phyloP scores from a whole-genome alignment of 2,888 invertebrate genomes.

The Lycia hirtaria region DNA sequence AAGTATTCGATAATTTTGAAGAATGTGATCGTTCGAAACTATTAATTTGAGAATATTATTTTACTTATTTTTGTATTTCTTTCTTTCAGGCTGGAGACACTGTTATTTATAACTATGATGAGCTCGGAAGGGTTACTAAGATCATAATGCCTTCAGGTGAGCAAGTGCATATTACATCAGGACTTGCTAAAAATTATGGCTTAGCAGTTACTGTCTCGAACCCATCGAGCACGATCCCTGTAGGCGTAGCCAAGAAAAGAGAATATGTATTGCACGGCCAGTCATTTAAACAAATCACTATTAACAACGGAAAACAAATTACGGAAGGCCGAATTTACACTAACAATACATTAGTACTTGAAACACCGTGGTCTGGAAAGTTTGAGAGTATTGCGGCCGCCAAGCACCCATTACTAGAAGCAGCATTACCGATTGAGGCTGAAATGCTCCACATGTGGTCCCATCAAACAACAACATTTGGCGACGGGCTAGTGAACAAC shows the following conservation, averaged over 20 bases:
- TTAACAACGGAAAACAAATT: slow-evolving; percentile 89
- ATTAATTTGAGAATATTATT: not conserved
- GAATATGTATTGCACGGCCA: slow-evolving; percentile 88
- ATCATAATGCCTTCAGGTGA: slow-evolving; percentile 97
- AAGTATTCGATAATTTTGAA: slow-evolving; percentile 56
- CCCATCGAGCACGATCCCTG: slow-evolving; percentile 79
- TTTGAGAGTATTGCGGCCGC: slow-evolving; percentile 92
- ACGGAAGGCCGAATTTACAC: slow-evolving; percentile 91
- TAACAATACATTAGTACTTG: slow-evolving; percentile 92
- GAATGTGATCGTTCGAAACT: not conserved
- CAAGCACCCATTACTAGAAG: slow-evolving; percentile 92
- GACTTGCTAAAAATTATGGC: slow-evolving; percentile 91
- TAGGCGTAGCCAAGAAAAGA: slow-evolving; percentile 83
- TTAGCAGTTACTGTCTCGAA: slow-evolving; percentile 90
- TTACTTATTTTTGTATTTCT: slow-evolving; percentile 25
- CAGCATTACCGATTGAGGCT: slow-evolving; percentile 93
- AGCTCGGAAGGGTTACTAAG: slow-evolving; percentile 93
- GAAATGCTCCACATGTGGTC: slow-evolving; percentile 97
- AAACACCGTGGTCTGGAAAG: slow-evolving; percentile 90
- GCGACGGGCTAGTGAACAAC: slow-evolving; percentile 89
- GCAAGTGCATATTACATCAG: slow-evolving; percentile 91
- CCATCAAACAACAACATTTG: slow-evolving; percentile 91
- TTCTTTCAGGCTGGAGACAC: slow-evolving; percentile 90
- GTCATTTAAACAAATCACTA: slow-evolving; percentile 88
- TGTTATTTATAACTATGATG: slow-evolving; percentile 96